phyloP scores from a whole-genome alignment of 2,113 vertebrate genomes.

The Electrona antarctica region DNA sequence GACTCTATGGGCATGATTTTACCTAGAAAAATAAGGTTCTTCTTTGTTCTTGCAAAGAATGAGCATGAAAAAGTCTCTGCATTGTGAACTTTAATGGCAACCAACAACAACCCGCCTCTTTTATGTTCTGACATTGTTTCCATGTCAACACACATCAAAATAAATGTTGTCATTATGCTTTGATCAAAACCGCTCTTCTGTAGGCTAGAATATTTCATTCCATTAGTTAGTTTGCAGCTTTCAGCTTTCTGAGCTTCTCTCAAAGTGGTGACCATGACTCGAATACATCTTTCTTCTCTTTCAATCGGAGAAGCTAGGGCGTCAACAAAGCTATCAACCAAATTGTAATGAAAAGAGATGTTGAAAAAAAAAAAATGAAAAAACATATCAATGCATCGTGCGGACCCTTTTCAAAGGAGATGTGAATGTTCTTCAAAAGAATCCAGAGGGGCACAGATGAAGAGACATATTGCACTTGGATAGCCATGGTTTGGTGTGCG shows the following conservation, averaged over 20 bases:
- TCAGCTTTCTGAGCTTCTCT: conserved; percentile 54
- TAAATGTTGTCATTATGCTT: conserved; percentile 60
- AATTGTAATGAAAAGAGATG: neutral
- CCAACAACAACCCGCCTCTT: conserved; percentile 53
- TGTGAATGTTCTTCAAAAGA: too few relatives aligned
- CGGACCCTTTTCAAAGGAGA: too few relatives aligned
- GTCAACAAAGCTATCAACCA: conserved; percentile 55
- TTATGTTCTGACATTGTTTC: conserved; percentile 61
- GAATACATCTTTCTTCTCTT: conserved; percentile 55
- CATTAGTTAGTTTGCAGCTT: conserved; percentile 62
- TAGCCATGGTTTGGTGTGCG: too few relatives aligned
- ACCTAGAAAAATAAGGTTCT: too few relatives aligned
- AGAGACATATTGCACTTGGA: too few relatives aligned
- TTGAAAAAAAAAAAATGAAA: neutral
- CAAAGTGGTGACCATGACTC: conserved; percentile 51
- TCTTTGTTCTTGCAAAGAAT: too few relatives aligned
- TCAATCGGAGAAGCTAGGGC: conserved; percentile 42
- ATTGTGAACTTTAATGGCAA: conserved; percentile 43
- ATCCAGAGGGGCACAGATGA: too few relatives aligned
- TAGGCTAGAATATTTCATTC: conserved; percentile 48
- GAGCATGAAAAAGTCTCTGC: too few relatives aligned
- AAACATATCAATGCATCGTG: neutral
- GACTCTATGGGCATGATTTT: too few relatives aligned
- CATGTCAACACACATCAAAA: conserved; percentile 63
- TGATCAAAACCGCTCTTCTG: conserved; percentile 43